These are phyloP conservation scores for Macaria liturata DNA, from an alignment of 2,888 invertebrate genomes.

Conservation along the genomic window DNA sequence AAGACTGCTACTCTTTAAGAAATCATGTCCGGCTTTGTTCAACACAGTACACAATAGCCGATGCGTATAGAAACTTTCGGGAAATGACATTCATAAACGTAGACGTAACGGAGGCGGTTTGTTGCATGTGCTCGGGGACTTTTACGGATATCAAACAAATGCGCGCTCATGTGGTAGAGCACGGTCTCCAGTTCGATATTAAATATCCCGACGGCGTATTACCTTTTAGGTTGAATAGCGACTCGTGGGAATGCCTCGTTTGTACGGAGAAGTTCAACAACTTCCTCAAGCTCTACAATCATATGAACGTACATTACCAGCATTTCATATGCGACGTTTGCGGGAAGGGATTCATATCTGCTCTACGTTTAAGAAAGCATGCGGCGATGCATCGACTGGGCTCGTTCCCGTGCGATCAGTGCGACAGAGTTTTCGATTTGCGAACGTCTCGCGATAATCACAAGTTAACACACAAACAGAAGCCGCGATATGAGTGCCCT, in stretches of 20 bases:
- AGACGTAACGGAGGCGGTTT: constrained; percentile 61
- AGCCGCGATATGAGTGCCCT: constrained; percentile 70
- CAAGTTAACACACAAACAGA: constrained; percentile 65
- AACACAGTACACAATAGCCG: constrained; percentile 54
- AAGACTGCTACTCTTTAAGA: constrained; percentile 58
- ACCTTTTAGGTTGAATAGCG: constrained; percentile 65
- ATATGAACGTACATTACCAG: constrained; percentile 75
- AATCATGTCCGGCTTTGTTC: constrained; percentile 61
- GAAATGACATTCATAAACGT: constrained; percentile 74
- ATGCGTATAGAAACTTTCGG: constrained; percentile 73
- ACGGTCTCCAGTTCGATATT: constrained; percentile 57
- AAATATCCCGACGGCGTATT: constrained; percentile 69
- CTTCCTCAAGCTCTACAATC: constrained; percentile 72
- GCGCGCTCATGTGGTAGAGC: constrained; percentile 60
- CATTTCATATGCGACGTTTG: constrained; percentile 73
- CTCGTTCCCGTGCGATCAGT: constrained; percentile 67
- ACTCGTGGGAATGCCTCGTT: constrained; percentile 67
- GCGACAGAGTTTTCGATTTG: constrained; percentile 63
- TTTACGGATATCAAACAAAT: constrained; percentile 53
- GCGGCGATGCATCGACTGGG: constrained; percentile 70
- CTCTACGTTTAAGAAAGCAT: constrained; percentile 68
- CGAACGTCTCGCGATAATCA: constrained; percentile 69
- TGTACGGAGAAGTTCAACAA: constrained; percentile 67
- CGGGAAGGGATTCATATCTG: constrained; percentile 75
- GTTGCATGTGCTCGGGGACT: constrained; percentile 56